Percentiles rank a stretch among this genome's conserved stretches.
phyloP scores from a whole-genome alignment of 1,140 invertebrate species.

The Pemphigus obesinymphae region DNA sequence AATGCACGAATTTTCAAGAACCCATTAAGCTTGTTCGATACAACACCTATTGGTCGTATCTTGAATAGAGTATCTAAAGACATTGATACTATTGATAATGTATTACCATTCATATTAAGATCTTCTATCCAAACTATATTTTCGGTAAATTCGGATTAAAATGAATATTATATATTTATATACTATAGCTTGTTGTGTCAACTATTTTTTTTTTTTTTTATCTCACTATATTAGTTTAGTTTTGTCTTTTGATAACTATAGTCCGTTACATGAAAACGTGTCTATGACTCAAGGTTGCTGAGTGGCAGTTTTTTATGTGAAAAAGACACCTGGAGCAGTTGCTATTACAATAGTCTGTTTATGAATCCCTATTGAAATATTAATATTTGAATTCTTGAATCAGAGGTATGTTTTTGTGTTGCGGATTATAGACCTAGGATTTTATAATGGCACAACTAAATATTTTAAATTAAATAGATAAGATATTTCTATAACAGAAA shows the following conservation, averaged over 20 bases:
- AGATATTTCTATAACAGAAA: background rate
- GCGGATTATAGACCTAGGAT: background rate
- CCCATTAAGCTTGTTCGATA: constrained; percentile 79
- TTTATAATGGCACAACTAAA: background rate
- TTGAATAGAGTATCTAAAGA: constrained; percentile 74
- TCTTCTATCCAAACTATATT: constrained; percentile 24
- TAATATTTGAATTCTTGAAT: too few species aligned
- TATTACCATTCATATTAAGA: constrained; percentile 57
- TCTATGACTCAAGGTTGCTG: too few species aligned
- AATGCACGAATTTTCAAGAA: constrained; percentile 69
- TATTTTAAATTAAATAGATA: background rate
- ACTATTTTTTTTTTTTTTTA: background rate
- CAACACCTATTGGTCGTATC: constrained; percentile 79
- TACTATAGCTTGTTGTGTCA: background rate
- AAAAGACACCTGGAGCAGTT: too few species aligned
- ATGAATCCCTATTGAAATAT: too few species aligned
- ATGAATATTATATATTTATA: constrained; percentile 5
- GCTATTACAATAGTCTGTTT: too few species aligned
- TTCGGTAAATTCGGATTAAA: constrained; percentile 40
- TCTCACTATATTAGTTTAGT: background rate
- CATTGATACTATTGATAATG: constrained; percentile 66
- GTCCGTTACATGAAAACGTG: too few species aligned
- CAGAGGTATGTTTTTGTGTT: too few species aligned
- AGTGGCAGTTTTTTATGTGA: too few species aligned
- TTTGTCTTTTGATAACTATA: background rate